Base-by-base conservation (phyloP, 1,140 invertebrate species). In the Drosophila pandora region DNA sequence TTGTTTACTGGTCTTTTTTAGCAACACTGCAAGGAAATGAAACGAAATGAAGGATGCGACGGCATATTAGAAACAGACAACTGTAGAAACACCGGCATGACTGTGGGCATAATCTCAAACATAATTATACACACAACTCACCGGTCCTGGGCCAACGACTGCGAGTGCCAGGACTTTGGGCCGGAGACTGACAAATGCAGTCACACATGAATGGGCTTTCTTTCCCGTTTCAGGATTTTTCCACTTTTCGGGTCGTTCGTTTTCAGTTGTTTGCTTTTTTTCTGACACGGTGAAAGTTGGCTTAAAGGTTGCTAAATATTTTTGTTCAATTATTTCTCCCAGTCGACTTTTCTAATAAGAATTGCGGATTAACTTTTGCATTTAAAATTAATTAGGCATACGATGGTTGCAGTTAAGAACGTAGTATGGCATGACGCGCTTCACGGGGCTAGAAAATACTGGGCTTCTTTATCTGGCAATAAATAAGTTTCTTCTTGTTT, bases 381-480 rank as follows among this genome's bases (percentile, higher is more conserved):
- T 89, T 90, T 90, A 90, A 90, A 89, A 81, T 89, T 90, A 89
- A 89, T 89, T 90, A 89, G 76, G 84, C 78, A 82, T 76, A 68
- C 77, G 64, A 69, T 73, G 77, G 60, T 82, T 81, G 25, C 58
- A 53, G 59, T 43, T 39, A 30, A 30, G 23, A 57, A 65, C 4
- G 39, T 41, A 49, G 65, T 47, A 56, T 70, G 25, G 62, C 45
- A 67, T 65, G 62, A 68, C 62, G 37, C 53, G 53, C 23, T 13
- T 13, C 21, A 13, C 45, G 47, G 17, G 43, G 69, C 39, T 39
- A n/a, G 41, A 63, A 34, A 77, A 62, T 67, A 67, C 10, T 21
- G 3, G 30, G 10, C 43, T 32, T 32, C 64, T 69, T 70, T 70
- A 70, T 69, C 63, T 70, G 43, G 52, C 64, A 70, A 70, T 70